Evolutionary conservation across 2,888 invertebrate genomes (phyloP), one percentile per base, ranked within the genome.

Genomic region (Cyaniris semiargus): DNA sequence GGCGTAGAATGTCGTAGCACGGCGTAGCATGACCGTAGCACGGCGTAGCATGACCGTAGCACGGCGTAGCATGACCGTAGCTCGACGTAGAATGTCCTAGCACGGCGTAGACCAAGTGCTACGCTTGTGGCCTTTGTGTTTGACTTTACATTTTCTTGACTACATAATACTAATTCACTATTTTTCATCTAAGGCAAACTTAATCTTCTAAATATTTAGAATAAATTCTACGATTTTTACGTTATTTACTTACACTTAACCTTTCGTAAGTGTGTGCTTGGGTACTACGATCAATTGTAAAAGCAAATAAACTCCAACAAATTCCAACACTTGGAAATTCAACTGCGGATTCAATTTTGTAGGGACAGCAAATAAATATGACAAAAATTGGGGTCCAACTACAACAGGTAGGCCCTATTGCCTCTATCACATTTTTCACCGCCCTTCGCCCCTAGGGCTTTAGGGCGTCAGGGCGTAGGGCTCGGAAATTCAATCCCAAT

Each of bases 321-420:
- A 66, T 66, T 66, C 66, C 66, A 27, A 66, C 15, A 66, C 66
- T 23, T 6, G 66, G 13, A 38, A 38, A 72, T 38, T 72, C 72
- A 21, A 38, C 15, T 74, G 44, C 48, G 48, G 48, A 74, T 74
- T 74, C 72, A 74, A 74, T 74, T 53, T 53, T 27, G 74, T 53
- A 74, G 72, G 23, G 38, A 72, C 23, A 72, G 71, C 71, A 71
- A 38, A 71, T 71, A 71, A 71, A 71, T 71, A 71, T 71, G 71
- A 71, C 34, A 38, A 21, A 70, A 71, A 71, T 38, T 38, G n/a
- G n/a, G 38, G 38, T 13, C 71, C 21, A 71, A 71, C 71, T 38
- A 71, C 66, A 66, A 27, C 66, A 66, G 66, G 66, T 66, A 71
- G 34, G 10, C 38, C 71, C 0, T 71, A 71, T 71, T 71, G 71